phyloP scores from a whole-genome alignment of 2,113 vertebrate species.

The Oreochromis tanganicae region DNA sequence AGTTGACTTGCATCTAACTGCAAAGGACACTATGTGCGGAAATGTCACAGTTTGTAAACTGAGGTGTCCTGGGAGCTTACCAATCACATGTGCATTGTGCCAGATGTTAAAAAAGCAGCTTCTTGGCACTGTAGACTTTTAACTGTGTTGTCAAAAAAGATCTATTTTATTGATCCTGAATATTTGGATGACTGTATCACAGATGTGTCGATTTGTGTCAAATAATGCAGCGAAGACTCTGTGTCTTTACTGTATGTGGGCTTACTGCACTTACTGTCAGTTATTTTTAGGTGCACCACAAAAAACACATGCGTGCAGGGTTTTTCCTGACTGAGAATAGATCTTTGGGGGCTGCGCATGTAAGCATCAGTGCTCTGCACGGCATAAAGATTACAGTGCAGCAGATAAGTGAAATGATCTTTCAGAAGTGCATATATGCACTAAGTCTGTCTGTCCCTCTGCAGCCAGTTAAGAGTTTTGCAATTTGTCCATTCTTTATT shows the following conservation, averaged over 20 bases:
- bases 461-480: not conserved
- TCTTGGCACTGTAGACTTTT: not conserved
- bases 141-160: not conserved
- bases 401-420: not conserved
- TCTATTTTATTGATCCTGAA: not conserved
- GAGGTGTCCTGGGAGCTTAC: not conserved
- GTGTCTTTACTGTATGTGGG: not conserved
- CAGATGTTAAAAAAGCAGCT: not conserved
- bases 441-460: not conserved
- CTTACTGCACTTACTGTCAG: not conserved
- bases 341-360: not conserved
- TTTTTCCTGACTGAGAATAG: not conserved
- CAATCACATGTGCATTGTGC: not conserved
- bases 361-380: not conserved
- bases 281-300: not conserved
- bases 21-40: rapidly evolving
- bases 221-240: not conserved
- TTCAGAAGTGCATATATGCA: not conserved
- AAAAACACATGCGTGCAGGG: not conserved
- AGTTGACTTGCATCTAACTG: not conserved
- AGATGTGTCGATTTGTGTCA: not conserved
- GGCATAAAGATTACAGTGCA: not conserved
- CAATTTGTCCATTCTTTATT: not conserved
- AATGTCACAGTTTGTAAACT: not conserved
- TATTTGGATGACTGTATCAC: not conserved